Evolutionary conservation across 2,113 vertebrate genomes (phyloP), one percentile per base, ranked within the genome.

Genomic region (Hiodon tergisus): DNA sequence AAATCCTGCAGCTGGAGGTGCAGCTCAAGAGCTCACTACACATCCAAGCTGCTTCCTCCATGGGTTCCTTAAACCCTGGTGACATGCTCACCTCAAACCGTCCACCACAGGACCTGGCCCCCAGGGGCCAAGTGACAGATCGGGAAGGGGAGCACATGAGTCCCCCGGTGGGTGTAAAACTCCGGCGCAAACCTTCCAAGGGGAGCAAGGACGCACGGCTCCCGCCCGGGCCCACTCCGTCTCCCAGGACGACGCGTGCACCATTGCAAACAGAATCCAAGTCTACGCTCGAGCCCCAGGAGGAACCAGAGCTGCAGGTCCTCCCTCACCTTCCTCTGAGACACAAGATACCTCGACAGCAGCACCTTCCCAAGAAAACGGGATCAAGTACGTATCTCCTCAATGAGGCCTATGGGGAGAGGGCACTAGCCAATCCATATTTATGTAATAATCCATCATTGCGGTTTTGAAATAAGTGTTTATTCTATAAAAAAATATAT

Each of bases 381-480:
- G 85, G 65, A 79, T 77, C 83, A 71, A 83, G 89, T 89, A 85
- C 74, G 88, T 88, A 75, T 46, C 13, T 31, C n/a, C 51, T 48
- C 53, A 17, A 4, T 46, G 5, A 31, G 31, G 31, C 2, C 31
- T 31, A 31, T 31, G 31, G 31, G 31, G 31, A 31, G 31, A 31
- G 31, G 31, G 31, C 31, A 31, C 31, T 31, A 31, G 31, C 31
- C 31, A 31, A 31, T 31, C 31, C 31, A 31, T 31, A 31, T 31
- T 31, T 31, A 31, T 31, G 31, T 31, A 31, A 31, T 31, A 31
- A 31, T 31, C 31, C 31, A 31, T 31, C 31, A 31, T 31, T 31
- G 31, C 31, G 0, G 31, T 31, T 31, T 31, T 31, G 31, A 31
- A 31, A 31, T 31, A 31, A 31, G 31, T 31, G 31, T 31, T 31